Evolutionary conservation across 2,113 vertebrate species (phyloP).

Genomic region (Burhinus oedicnemus): DNA sequence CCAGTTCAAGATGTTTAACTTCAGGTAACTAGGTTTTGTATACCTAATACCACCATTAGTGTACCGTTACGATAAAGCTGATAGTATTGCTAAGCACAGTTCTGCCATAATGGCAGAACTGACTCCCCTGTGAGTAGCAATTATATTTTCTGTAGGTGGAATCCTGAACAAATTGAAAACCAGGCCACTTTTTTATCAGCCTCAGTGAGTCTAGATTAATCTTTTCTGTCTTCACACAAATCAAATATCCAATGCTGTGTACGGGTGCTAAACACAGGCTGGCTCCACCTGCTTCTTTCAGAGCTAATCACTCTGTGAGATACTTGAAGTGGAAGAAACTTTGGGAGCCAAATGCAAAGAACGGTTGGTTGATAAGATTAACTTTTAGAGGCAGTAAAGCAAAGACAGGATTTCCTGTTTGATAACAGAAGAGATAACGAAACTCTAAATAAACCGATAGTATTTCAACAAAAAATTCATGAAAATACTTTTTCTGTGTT

Average conservation of each 20-base stretch:
- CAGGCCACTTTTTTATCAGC: not conserved
- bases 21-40: not conserved
- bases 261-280: not conserved
- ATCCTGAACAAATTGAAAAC: not conserved
- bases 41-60: not conserved
- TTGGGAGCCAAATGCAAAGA: not conserved
- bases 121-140: not conserved
- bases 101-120: not conserved
- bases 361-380: slow-evolving; percentile 13
- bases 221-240: not conserved
- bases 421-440: slow-evolving; percentile 13
- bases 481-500: not conserved
- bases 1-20: not conserved
- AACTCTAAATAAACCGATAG: not conserved
- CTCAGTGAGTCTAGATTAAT: not conserved
- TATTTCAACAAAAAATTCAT: not conserved
- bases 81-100: not conserved
- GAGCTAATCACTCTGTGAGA: not conserved
- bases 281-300: not conserved
- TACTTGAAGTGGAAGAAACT: slow-evolving; percentile 21
- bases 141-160: not conserved
- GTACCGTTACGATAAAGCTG: not conserved
- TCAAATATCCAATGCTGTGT: not conserved
- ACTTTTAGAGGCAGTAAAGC: slow-evolving; percentile 7
- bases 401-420: slow-evolving; percentile 51